Conservation (phyloP, 2,113 vertebrate species). For the Noctilio leporinus region DNA sequence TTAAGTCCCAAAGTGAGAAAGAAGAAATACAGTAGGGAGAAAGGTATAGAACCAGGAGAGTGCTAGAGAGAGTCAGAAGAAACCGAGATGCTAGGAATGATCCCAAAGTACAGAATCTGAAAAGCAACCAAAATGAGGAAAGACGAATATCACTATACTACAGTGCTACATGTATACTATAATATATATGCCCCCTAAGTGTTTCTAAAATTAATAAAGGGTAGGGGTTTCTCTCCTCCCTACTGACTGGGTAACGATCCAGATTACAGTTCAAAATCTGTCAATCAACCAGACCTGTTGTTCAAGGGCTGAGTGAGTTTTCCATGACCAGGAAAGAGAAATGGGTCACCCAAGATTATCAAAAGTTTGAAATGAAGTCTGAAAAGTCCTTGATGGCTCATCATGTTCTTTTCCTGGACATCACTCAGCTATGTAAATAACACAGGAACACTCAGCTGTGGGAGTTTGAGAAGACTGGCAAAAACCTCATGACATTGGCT, state of each 20-base stretch:
- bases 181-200: background rate
- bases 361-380: conserved; percentile 4
- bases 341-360: background rate
- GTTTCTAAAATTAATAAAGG: background rate
- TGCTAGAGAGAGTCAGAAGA: background rate
- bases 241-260: background rate
- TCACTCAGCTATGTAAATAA: background rate
- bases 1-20: conserved; percentile 34
- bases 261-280: conserved; percentile 3
- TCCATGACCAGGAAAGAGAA: background rate
- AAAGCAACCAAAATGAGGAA: conserved; percentile 13
- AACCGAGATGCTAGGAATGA: conserved; percentile 13
- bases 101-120: background rate
- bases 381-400: background rate
- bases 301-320: background rate
- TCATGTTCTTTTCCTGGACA: background rate
- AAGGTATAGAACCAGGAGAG: conserved; percentile 30
- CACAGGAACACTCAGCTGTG: background rate
- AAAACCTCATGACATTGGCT: background rate
- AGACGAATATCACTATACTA: background rate
- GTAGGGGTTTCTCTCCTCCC: background rate
- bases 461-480: conserved; percentile 5
- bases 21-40: background rate
- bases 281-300: background rate
- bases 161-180: background rate